Conservation (phyloP, 2,888 invertebrate genomes). For the Muscina levida region DNA sequence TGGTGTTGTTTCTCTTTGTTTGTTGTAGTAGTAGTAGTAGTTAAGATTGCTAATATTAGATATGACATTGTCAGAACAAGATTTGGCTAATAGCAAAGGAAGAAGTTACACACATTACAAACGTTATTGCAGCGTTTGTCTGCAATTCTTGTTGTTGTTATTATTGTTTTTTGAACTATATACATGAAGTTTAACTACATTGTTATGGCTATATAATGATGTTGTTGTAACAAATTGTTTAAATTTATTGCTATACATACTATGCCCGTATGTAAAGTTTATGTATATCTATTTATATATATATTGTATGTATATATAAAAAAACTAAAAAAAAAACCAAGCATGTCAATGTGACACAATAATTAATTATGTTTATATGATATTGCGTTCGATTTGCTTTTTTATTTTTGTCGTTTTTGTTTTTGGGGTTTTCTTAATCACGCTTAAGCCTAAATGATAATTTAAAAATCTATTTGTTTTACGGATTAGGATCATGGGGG, state of each 20-base stretch:
- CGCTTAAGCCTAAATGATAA: constrained; percentile 22
- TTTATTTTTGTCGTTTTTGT: constrained; percentile 5
- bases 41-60: constrained; percentile 46
- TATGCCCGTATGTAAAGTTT: too few species aligned
- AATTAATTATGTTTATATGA: constrained; percentile 62
- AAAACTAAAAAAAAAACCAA: constrained; percentile 56
- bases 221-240: constrained; percentile 21
- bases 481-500: background rate
- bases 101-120: background rate
- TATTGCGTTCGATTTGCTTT: constrained; percentile 16
- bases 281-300: constrained; percentile 18
- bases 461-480: constrained; percentile 3
- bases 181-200: constrained; percentile 6
- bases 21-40: constrained; percentile 8
- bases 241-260: too few species aligned
- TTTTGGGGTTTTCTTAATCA: constrained; percentile 19
- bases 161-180: constrained; percentile 19
- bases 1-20: background rate
- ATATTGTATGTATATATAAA: constrained; percentile 44
- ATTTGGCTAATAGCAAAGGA: constrained; percentile 43
- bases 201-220: constrained; percentile 2
- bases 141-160: background rate
- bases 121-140: background rate
- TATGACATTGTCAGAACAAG: constrained; percentile 47
- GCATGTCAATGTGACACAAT: constrained; percentile 71